Base-by-base conservation (phyloP, 2,797 vertebrate genomes). In the Orestias chungarensis region DNA sequence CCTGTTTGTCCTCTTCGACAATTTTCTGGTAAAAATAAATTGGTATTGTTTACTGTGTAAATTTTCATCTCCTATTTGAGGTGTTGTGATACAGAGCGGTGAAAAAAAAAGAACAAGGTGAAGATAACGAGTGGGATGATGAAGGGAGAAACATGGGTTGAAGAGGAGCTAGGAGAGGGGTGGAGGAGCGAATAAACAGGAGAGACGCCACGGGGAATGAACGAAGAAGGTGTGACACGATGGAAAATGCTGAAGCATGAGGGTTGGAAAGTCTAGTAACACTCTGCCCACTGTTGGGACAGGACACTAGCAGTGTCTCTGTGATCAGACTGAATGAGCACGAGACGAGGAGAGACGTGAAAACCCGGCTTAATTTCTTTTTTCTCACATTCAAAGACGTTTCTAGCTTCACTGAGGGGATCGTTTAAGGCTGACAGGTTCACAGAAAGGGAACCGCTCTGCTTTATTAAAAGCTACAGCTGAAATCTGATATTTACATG, bases 31-130 rank as follows among this genome's bases (percentile, higher is more conserved):
- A 6, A 17, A 55, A 68, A 31, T 43, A 55, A 55, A 57, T 69
- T 73, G 40, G 64, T n/a, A 43, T 86, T 86, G 85, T 86, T 88
- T 84, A 71, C 84, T 70, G 64, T 57, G 59, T 74, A 81, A 76
- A 76, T 52, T 62, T 61, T 69, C 18, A 31, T 35, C 62, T 46
- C 64, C 31, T 25, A 35, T 33, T 59, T 66, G 75, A 74, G 33
- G 57, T 55, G 50, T 43, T 55, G 67, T 69, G 67, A 69, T 72
- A 75, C 20, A 12, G 70, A 74, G 68, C 64, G 0, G 20, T 9
- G 82, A 43, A 31, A 43, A 29, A 79, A 49, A 50, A 76, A 64
- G 18, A 73, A 11, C 31, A 79, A 74, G 82, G 70, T 79, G 68
- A 76, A 80, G 81, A 40, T 31, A 52, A 31, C 78, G 68, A 71